Evolutionary conservation across 2,797 vertebrate genomes (phyloP).

Genomic region (Phaenicophaeus curvirostris): DNA sequence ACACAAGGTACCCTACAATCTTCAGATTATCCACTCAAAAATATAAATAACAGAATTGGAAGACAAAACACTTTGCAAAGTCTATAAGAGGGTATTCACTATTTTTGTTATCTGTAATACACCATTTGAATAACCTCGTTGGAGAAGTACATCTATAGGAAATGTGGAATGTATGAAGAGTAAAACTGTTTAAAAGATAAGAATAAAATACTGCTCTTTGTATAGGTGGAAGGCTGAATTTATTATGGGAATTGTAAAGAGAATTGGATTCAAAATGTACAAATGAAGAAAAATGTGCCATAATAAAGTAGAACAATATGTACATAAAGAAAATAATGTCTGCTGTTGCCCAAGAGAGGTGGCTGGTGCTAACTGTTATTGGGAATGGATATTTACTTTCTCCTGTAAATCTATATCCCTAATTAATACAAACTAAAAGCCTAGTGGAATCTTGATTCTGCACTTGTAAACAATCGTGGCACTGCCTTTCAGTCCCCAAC

Average conservation of each 20-base stretch:
- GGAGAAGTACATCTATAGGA: neutral
- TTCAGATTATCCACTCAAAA: neutral
- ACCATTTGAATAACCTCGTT: neutral
- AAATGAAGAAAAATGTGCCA: neutral
- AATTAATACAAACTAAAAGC: constrained; percentile 4
- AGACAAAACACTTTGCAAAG: neutral
- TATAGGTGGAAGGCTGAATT: neutral
- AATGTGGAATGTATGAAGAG: neutral
- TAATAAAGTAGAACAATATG: neutral
- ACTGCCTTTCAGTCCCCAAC: neutral
- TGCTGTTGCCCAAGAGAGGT: neutral
- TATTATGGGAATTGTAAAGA: neutral
- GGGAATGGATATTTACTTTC: neutral
- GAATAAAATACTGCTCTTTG: neutral
- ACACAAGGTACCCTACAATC: neutral
- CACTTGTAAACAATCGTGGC: neutral
- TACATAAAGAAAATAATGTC: neutral
- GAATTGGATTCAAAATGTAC: neutral
- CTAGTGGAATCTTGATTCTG: neutral
- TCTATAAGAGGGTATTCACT: fast-evolving
- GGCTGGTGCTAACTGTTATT: neutral
- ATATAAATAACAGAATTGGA: neutral
- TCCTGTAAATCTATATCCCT: neutral
- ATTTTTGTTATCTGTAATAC: neutral
- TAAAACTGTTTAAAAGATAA: neutral